Percentiles rank a stretch among this genome's conserved stretches.
phyloP scores from a whole-genome alignment of 2,113 vertebrate species.

The Gopherus flavomarginatus region DNA sequence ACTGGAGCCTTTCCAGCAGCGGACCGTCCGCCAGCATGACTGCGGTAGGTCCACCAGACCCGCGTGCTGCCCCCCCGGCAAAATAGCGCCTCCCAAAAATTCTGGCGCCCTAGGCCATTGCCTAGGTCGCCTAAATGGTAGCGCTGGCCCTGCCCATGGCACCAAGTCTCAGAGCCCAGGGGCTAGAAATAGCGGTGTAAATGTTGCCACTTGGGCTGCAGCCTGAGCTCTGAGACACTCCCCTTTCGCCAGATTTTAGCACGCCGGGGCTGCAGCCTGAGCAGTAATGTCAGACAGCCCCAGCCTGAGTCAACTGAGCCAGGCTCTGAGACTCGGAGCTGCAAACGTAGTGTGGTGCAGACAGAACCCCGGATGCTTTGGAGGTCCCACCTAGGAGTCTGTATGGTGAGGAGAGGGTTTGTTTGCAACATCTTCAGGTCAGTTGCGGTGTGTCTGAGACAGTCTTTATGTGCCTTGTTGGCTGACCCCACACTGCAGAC shows the following conservation, averaged over 20 bases:
- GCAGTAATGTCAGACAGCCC: neutral
- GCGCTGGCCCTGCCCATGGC: too few relatives aligned
- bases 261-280: neutral
- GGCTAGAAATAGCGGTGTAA: neutral
- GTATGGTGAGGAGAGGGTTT: neutral
- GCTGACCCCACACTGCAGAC: fast-evolving
- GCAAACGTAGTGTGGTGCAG: neutral
- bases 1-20: too few relatives aligned
- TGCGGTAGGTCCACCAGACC: too few relatives aligned
- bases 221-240: neutral
- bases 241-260: neutral
- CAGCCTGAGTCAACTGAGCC: neutral
- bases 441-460: fast-evolving
- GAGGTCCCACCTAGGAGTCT: neutral
- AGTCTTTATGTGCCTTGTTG: fast-evolving
- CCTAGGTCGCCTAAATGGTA: too few relatives aligned
- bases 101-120: too few relatives aligned
- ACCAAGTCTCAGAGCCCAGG: neutral
- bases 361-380: neutral
- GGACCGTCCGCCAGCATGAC: too few relatives aligned
- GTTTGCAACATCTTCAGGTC: fast-evolving
- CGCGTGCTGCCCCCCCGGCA: too few relatives aligned
- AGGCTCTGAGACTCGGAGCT: neutral
- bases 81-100: too few relatives aligned
- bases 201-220: neutral